Evolutionary conservation across 1,140 invertebrate genomes (phyloP), one percentile per base, ranked within the genome.

Genomic region (Manduca sexta): DNA sequence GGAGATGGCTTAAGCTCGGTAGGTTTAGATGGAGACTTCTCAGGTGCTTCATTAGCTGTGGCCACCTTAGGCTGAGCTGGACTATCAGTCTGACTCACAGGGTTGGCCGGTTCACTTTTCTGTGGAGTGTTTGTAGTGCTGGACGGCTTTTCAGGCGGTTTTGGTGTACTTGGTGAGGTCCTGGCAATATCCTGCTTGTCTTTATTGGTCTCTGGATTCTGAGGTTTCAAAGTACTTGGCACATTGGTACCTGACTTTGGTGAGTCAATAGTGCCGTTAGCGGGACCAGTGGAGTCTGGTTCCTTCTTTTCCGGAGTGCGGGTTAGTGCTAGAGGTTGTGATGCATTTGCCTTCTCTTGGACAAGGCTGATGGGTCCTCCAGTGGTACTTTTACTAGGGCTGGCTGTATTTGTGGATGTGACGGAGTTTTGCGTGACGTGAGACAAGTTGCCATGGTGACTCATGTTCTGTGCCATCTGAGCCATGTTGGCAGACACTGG

Each of bases 391-490:
- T 83, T 82, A 42, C 56, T 80, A 5, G 81, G 81, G 50, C 72
- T 77, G 4, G 62, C 69, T 7, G 65, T 29, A 46, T 63, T 52
- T 31, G 60, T 56, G 2, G 73, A 63, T 6, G 68, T 48, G 8
- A 71, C 64, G 14, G 74, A 71, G 45, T 72, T 76, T 49, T 76
- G 76, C 8, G 70, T 74, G 17, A 74, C 65, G 34, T 78, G 77
- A 10, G 82, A 85, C 12, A 85, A 56, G 63, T 85, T 85, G 45
- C 82, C 82, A 52, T 85, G 82, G 67, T 85, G 77, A 61, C 82
- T 85, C 82, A 85, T 85, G 44, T 83, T 83, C 45, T 83, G 79
- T 49, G 80, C 80, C 79, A 84, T 86, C 50, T 82, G 79, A 12
- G 81, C 83, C 79, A 82, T 83, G 60, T 83, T 83, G 12, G 77